These are phyloP conservation scores for Esperia sulphurella DNA, from an alignment of 2,888 invertebrate genomes.

Conservation along the genomic window DNA sequence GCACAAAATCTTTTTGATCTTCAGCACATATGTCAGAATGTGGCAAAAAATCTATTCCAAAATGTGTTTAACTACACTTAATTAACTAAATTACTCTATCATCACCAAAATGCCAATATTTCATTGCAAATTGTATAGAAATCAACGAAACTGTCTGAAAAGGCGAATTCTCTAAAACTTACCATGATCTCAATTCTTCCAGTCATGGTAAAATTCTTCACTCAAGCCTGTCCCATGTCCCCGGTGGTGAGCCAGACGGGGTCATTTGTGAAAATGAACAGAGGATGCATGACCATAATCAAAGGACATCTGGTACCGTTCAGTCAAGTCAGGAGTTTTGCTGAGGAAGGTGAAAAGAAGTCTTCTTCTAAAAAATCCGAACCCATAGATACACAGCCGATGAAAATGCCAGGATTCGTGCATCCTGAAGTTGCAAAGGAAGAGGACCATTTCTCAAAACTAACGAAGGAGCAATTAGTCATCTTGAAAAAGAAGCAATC, in stretches of 20 bases:
- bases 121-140: too few species aligned
- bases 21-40: too few species aligned
- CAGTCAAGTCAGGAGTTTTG: slow-evolving; percentile 8
- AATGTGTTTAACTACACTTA: too few species aligned
- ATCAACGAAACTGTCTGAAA: too few species aligned
- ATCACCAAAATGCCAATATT: too few species aligned
- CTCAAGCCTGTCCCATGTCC: slow-evolving; percentile 7
- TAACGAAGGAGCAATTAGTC: slow-evolving; percentile 31
- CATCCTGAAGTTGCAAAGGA: slow-evolving; percentile 30
- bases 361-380: slow-evolving; percentile 17
- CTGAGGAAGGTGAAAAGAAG: slow-evolving; percentile 6
- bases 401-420: slow-evolving; percentile 40
- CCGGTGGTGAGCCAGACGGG: neutral
- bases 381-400: slow-evolving; percentile 7
- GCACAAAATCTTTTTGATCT: too few species aligned
- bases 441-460: slow-evolving; percentile 36
- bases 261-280: neutral
- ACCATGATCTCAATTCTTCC: too few species aligned
- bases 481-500: slow-evolving; percentile 27
- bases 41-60: too few species aligned
- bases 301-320: slow-evolving; percentile 11
- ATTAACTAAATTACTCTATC: too few species aligned
- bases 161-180: too few species aligned
- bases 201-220: slow-evolving; percentile 14
- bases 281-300: slow-evolving; percentile 10